Evolutionary conservation across 1,140 invertebrate genomes (phyloP).

Genomic region (Brachionus koreanus): DNA sequence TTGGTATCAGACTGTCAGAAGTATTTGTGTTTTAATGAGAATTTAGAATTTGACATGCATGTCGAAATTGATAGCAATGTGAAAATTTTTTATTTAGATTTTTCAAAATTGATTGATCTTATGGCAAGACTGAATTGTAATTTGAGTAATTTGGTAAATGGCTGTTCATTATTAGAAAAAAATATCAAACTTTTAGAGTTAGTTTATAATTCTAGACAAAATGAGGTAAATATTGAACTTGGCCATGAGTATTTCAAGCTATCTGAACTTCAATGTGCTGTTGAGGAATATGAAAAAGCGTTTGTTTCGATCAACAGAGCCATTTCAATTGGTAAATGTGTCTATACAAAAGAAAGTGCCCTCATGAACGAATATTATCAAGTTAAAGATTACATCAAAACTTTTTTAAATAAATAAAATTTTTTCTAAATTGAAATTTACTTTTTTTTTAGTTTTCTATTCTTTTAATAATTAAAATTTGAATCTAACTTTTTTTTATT

Average conservation of each 20-base stretch:
- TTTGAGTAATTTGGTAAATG: slow-evolving; percentile 51
- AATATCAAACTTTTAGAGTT: slow-evolving; percentile 59
- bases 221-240: slow-evolving; percentile 61
- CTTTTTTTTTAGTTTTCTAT: neutral
- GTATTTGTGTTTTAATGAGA: neutral
- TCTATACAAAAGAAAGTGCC: slow-evolving; percentile 28
- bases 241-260: slow-evolving; percentile 61
- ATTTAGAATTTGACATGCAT: neutral
- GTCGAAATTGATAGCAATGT: neutral
- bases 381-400: neutral
- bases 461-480: too few relatives aligned
- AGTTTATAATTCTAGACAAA: slow-evolving; percentile 58
- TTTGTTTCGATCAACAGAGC: slow-evolving; percentile 46
- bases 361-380: slow-evolving; percentile 2
- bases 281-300: slow-evolving; percentile 45
- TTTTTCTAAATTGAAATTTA: neutral
- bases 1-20: neutral
- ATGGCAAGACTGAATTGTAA: neutral
- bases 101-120: slow-evolving; percentile 14
- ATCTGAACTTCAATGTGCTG: slow-evolving; percentile 62
- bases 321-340: slow-evolving; percentile 16
- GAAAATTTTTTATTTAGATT: slow-evolving; percentile 35
- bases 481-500: too few relatives aligned
- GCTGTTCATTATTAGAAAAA: slow-evolving; percentile 58
- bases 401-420: neutral